phyloP scores from a whole-genome alignment of 2,113 vertebrate genomes.

The Trogon melanurus region DNA sequence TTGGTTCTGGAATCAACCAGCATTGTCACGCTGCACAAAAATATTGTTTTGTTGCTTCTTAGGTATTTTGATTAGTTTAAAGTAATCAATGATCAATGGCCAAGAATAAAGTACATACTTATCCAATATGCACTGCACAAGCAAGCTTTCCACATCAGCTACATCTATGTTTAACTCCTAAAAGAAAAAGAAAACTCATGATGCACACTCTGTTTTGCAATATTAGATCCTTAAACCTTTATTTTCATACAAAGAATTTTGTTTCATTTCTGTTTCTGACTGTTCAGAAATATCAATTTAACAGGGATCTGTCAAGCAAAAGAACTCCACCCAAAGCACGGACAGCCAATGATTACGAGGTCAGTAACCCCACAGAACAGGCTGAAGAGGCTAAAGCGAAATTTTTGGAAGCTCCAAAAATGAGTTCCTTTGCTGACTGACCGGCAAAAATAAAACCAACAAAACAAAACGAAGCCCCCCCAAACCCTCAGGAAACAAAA shows the following conservation, averaged over 20 bases:
- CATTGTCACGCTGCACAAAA: not conserved
- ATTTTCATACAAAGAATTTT: not conserved
- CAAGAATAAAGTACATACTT: constrained; percentile 85
- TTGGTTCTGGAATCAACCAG: not conserved
- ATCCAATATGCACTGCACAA: constrained; percentile 99
- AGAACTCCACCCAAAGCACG: not conserved
- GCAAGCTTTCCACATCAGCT: constrained; percentile 98
- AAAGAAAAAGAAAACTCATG: constrained; percentile 54
- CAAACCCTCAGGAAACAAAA: not conserved
- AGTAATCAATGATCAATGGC: not conserved
- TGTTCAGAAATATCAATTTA: not conserved
- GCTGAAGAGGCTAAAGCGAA: not conserved
- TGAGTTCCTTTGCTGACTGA: not conserved
- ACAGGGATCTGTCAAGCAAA: not conserved
- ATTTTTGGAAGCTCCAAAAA: not conserved
- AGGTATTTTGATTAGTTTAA: not conserved
- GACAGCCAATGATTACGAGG: not conserved
- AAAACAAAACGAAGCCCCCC: not conserved
- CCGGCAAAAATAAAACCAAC: not conserved
- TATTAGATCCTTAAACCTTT: not conserved
- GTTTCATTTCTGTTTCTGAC: not conserved
- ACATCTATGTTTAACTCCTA: constrained; percentile 99
- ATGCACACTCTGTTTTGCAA: not conserved
- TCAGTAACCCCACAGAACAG: not conserved
- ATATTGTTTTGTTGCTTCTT: not conserved